Evolutionary conservation across 2,113 vertebrate species (phyloP).

Genomic region (Urocynchramus pylzowi): DNA sequence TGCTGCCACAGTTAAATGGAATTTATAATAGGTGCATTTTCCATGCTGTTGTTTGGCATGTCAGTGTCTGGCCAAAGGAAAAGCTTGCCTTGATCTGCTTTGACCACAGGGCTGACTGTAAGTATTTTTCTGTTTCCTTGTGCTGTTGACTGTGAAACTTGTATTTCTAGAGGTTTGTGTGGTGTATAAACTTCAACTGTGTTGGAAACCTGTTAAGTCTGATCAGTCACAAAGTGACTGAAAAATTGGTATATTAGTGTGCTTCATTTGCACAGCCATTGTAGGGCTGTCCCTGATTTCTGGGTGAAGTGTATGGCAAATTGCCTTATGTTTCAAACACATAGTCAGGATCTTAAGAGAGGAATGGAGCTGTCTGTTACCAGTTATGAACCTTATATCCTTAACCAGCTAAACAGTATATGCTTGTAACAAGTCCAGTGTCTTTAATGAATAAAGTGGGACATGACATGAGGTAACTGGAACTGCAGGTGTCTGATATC

Average conservation of each 20-base stretch:
- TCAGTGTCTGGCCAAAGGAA: neutral
- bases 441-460: neutral
- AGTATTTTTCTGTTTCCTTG: neutral
- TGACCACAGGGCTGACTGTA: neutral
- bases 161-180: neutral
- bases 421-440: neutral
- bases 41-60: accelerated
- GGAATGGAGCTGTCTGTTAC: neutral
- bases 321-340: neutral
- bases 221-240: neutral
- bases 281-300: neutral
- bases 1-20: neutral
- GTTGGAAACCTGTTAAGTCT: neutral
- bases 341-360: neutral
- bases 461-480: accelerated
- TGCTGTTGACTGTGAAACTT: neutral
- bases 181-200: neutral
- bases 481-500: neutral
- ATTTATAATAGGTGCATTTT: neutral
- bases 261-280: neutral
- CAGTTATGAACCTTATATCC: neutral
- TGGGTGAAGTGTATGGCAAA: neutral
- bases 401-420: neutral
- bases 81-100: neutral
- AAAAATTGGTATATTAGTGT: neutral